Base-by-base conservation (phyloP, 2,113 vertebrate genomes). In the Macheiramphus alcinus region DNA sequence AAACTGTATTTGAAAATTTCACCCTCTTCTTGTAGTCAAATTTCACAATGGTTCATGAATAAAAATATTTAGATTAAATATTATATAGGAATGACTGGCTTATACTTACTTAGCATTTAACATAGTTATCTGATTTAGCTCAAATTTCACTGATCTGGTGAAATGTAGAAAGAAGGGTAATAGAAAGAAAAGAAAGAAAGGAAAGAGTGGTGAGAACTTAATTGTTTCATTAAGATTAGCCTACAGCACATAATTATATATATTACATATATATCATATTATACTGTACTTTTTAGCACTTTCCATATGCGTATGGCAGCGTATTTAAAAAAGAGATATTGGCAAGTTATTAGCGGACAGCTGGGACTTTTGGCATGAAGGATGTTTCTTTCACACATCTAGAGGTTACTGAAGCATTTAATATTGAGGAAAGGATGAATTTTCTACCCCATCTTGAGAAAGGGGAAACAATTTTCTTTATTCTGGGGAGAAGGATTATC, bases 341-440 rank as follows among this genome's bases (percentile, higher is more conserved):
- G 82, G 88, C 90, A 96, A 93, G 50, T 70, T 67, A 59, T 94
- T 70, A 88, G 81, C 42, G 62, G 79, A 92, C 96, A 94, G 67
- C 94, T 97, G 92, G 90, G 63, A 42, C 40, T 93, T 93, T 76
- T 92, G 88, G 85, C 85, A 67, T 62, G 74, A 73, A 62, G 8
- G 50, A 82, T 88, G 22, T 91, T 45, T 82, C 61, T 95, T 94
- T 93, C 93, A 94, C 93, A 91, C 74, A 67, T 89, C 70, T 82
- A 94, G 87, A 90, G 66, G 71, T 86, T 80, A 82, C 58, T 68
- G 92, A 82, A 80, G 66, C 85, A 68, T 90, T 85, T 91, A 82
- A 76, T 88, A 82, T 55, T 83, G 79, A 93, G 66, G 58, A 90
- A 86, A 70, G 78, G 48, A 82, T 81, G 11, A 61, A 63, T 85